phyloP scores from a whole-genome alignment of 2,797 vertebrate species.

The Eupleurogrammus muticus region DNA sequence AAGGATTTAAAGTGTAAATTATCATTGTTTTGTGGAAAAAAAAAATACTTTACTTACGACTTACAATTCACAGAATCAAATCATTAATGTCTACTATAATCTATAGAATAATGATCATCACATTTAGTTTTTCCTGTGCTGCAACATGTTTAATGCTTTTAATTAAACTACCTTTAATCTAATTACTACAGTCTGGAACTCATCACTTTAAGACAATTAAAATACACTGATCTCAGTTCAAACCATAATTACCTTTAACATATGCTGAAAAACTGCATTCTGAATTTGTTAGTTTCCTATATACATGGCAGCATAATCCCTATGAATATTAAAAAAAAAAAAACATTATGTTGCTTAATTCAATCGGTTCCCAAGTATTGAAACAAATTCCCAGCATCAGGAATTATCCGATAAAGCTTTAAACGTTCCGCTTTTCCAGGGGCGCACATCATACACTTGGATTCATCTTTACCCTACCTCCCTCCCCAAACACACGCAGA shows the following conservation, averaged over 20 bases:
- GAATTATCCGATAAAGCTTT: slow-evolving; percentile 13
- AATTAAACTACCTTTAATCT: background rate
- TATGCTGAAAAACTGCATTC: background rate
- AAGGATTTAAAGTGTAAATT: no score
- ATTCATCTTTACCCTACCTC: slow-evolving; percentile 15
- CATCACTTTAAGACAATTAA: background rate
- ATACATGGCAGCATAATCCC: background rate
- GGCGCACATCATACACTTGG: background rate
- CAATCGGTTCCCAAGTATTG: background rate
- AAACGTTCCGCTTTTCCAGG: slow-evolving; percentile 20
- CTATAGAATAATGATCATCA: background rate
- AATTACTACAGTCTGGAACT: background rate
- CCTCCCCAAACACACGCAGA: no score
- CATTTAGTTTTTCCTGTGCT: background rate
- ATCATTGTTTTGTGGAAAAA: no score
- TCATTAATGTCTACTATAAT: no score
- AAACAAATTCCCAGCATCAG: slow-evolving; percentile 22
- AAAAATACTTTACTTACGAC: no score
- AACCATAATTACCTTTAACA: background rate
- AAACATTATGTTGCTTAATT: slow-evolving; percentile 9
- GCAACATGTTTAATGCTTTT: background rate
- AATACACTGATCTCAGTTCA: background rate
- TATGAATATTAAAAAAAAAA: background rate
- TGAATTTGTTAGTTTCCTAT: background rate
- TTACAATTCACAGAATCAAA: no score